phyloP scores from a whole-genome alignment of 2,888 invertebrate genomes.

The Orthosia cruda region DNA sequence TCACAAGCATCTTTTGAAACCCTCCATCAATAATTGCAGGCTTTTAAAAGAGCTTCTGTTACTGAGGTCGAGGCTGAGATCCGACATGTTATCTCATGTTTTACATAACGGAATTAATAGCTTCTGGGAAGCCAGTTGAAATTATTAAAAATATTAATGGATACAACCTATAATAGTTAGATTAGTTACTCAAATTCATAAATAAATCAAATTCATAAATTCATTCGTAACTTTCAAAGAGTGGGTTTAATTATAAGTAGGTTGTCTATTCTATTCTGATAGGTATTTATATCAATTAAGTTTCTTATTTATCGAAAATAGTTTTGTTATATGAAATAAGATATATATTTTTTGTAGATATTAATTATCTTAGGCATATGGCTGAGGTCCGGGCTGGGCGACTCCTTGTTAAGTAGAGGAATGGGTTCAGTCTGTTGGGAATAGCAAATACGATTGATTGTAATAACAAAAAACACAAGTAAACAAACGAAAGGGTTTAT shows the following conservation, averaged over 20 bases:
- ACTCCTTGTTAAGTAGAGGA: background rate
- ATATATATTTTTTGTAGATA: too few relatives aligned
- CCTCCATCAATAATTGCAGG: conserved; percentile 76
- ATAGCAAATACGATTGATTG: conserved; percentile 12
- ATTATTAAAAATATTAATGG: background rate
- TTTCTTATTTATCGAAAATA: background rate
- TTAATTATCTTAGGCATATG: too few relatives aligned
- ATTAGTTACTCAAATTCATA: too few relatives aligned
- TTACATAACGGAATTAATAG: conserved; percentile 64
- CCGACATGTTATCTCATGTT: conserved; percentile 65
- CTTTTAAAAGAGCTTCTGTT: conserved; percentile 70
- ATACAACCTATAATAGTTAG: too few relatives aligned
- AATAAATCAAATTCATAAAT: too few relatives aligned
- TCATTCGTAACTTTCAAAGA: too few relatives aligned
- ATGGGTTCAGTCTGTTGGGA: background rate
- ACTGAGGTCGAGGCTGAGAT: conserved; percentile 47
- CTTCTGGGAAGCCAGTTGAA: conserved; percentile 2
- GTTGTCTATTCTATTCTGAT: too few relatives aligned
- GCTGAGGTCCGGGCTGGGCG: too few relatives aligned
- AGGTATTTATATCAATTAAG: background rate
- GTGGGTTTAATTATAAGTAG: too few relatives aligned
- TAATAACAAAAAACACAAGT: conserved; percentile 23
- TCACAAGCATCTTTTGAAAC: conserved; percentile 67
- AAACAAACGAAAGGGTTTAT: conserved; percentile 75
- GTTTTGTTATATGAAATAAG: too few relatives aligned